These are phyloP conservation scores for Myotis brandtii DNA, from an alignment of 2,113 vertebrate species.

Conservation along the genomic window DNA sequence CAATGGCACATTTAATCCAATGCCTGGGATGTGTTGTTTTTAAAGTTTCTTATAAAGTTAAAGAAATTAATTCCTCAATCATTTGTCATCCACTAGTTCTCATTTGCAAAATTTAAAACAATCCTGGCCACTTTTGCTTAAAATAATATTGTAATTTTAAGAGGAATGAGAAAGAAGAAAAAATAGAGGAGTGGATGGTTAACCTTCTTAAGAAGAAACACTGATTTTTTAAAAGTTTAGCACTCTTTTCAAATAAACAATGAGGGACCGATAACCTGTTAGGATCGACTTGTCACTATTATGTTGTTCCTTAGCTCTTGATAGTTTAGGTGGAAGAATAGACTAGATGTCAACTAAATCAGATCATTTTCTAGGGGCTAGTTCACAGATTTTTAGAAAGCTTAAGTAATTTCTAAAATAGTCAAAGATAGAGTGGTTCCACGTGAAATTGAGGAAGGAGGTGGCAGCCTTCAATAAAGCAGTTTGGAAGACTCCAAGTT, in stretches of 20 bases:
- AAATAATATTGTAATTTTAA: neutral
- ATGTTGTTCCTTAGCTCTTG: neutral
- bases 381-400: neutral
- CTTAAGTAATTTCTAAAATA: neutral
- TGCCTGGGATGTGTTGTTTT: neutral
- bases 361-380: neutral
- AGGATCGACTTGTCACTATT: neutral
- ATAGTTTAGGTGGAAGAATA: neutral
- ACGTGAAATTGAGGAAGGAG: neutral
- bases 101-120: conserved; percentile 6
- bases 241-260: conserved; percentile 31
- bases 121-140: neutral
- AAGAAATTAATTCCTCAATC: conserved; percentile 46
- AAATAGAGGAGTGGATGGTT: neutral
- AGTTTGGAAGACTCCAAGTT: neutral
- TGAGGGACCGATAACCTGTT: neutral
- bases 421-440: neutral
- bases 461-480: neutral
- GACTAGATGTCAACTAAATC: neutral
- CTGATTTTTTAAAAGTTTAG: neutral
- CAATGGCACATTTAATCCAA: neutral
- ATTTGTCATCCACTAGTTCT: conserved; percentile 12
- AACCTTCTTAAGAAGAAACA: neutral
- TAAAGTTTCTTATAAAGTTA: neutral
- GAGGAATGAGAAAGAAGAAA: neutral